phyloP scores from a whole-genome alignment of 2,113 vertebrate species.

The Xyrauchen texanus region DNA sequence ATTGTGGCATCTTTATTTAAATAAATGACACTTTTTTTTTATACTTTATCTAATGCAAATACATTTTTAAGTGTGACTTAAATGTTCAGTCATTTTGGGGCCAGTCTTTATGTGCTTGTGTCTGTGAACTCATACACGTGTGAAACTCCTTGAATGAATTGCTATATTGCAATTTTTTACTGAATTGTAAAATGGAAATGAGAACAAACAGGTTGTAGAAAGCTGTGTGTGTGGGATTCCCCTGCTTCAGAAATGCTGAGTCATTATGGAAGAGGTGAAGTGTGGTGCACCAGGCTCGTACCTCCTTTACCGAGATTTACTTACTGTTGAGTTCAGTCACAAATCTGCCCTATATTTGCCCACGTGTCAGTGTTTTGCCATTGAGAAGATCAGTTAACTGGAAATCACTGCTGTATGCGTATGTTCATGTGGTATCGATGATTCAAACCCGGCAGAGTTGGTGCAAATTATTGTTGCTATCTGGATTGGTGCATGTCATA shows the following conservation, averaged over 20 bases:
- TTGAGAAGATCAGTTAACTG: background rate
- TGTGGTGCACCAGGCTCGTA: background rate
- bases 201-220: constrained; percentile 18
- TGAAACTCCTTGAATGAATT: constrained; percentile 25
- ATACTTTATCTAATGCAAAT: too few relatives aligned
- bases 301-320: background rate
- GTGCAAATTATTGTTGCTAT: too few relatives aligned
- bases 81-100: too few relatives aligned
- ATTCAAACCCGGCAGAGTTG: background rate
- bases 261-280: constrained; percentile 29
- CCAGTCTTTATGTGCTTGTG: background rate
- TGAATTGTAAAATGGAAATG: constrained; percentile 18
- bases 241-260: constrained; percentile 24
- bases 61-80: too few relatives aligned
- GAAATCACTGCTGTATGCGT: background rate
- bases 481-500: background rate
- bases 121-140: background rate
- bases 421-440: constrained; percentile 3
- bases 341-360: background rate
- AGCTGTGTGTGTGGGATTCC: constrained; percentile 12
- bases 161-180: background rate
- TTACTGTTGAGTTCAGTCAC: constrained; percentile 4
- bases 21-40: too few relatives aligned
- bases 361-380: background rate
- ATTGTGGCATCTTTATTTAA: too few relatives aligned